These are phyloP conservation scores for Drosophila nebulosa DNA, from an alignment of 1,140 invertebrate genomes.

Conservation along the genomic window DNA sequence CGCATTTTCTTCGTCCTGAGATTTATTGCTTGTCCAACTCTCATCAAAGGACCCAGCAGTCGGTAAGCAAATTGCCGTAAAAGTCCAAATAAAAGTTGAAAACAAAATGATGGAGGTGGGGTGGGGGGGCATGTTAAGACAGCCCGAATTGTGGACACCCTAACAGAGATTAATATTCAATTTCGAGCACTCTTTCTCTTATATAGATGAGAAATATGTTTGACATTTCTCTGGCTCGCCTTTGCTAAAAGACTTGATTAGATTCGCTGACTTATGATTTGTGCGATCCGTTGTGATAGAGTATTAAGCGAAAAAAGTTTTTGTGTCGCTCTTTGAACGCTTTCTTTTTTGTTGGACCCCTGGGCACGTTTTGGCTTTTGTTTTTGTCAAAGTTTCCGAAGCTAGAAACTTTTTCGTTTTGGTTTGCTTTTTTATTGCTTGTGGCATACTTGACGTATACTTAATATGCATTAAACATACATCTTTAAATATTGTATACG, in stretches of 20 bases:
- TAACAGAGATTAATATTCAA: neutral
- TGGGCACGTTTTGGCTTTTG: slow-evolving; percentile 57
- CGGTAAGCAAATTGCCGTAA: slow-evolving; percentile 34
- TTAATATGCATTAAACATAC: slow-evolving; percentile 31
- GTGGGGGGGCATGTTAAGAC: neutral
- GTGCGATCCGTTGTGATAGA: neutral
- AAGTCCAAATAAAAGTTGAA: slow-evolving; percentile 45
- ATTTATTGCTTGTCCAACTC: neutral
- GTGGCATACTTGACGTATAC: slow-evolving; percentile 30
- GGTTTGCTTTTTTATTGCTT: slow-evolving; percentile 32
- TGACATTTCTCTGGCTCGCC: too few species aligned
- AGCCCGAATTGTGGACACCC: neutral
- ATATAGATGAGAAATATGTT: too few species aligned
- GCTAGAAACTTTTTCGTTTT: slow-evolving; percentile 37
- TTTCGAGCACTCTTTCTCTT: too few species aligned
- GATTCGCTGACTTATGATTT: too few species aligned
- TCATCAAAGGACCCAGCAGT: neutral
- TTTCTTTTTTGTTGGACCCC: slow-evolving; percentile 30
- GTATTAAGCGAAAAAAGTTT: slow-evolving; percentile 51
- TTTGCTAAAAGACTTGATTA: too few species aligned
- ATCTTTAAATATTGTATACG: neutral
- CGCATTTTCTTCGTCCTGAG: neutral
- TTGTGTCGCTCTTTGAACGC: slow-evolving; percentile 30
- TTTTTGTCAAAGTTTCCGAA: neutral
- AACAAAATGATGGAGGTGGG: neutral